phyloP scores from a whole-genome alignment of 2,113 vertebrate species.

The Dipodomys ordii region DNA sequence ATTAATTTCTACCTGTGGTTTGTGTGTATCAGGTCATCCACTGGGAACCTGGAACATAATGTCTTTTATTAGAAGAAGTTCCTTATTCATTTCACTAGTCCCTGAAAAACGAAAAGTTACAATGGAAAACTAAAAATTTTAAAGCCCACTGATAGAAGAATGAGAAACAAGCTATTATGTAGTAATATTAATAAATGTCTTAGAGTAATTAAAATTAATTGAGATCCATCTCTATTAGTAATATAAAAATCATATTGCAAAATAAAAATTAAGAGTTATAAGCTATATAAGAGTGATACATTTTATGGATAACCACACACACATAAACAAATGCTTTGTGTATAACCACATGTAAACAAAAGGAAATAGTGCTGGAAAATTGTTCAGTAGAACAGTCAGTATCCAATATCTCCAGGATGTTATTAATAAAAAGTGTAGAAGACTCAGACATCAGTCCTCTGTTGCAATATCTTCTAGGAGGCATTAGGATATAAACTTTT shows the following conservation, averaged over 20 bases:
- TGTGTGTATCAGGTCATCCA: background rate
- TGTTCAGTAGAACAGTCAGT: background rate
- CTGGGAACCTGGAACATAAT: background rate
- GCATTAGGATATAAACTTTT: background rate
- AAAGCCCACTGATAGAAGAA: background rate
- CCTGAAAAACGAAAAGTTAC: background rate
- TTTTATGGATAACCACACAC: background rate
- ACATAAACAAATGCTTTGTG: background rate
- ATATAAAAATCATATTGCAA: background rate
- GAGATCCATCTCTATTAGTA: background rate
- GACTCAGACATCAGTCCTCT: background rate
- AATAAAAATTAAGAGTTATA: background rate
- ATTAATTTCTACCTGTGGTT: background rate
- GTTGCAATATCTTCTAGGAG: background rate
- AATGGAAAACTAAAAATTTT: background rate
- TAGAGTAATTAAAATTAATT: background rate
- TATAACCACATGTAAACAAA: background rate
- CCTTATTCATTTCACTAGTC: background rate
- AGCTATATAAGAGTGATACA: background rate
- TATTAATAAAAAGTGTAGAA: background rate
- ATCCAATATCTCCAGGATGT: no score
- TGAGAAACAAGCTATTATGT: background rate
- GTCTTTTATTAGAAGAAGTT: rapidly evolving
- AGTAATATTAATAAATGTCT: background rate
- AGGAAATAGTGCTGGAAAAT: background rate